Evolutionary conservation across 2,113 vertebrate genomes (phyloP).

Genomic region (Mionectes macconnelli): DNA sequence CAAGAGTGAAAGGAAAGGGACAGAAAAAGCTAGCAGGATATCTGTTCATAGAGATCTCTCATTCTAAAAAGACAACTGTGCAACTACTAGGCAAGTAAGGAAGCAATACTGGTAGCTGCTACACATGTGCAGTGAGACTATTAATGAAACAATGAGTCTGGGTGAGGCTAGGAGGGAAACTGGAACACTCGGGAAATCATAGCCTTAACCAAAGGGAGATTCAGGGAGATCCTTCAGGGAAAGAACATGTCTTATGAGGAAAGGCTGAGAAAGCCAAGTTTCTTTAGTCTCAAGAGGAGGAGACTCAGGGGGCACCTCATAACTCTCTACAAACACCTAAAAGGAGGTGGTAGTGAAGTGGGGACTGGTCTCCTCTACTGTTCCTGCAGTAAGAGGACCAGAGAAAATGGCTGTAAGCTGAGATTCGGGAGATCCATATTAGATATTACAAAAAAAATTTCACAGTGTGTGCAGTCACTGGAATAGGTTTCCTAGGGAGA

Average conservation of each 20-base stretch:
- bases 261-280: not conserved
- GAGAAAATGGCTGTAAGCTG: not conserved
- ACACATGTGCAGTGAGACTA: not conserved
- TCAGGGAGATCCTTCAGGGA: not conserved
- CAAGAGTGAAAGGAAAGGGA: not conserved
- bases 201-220: not conserved
- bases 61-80: not conserved
- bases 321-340: not conserved
- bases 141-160: not conserved
- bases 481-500: not conserved
- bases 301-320: not conserved
- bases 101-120: not conserved
- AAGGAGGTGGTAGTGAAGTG: not conserved
- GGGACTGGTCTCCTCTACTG: not conserved
- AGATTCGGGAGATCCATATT: not conserved
- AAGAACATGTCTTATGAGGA: not conserved
- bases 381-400: not conserved
- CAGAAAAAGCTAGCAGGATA: not conserved
- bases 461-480: not conserved
- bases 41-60: not conserved
- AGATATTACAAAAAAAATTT: rapidly evolving
- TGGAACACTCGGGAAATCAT: not conserved
- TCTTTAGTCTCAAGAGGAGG: not conserved
- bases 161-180: not conserved
- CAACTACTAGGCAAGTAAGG: not conserved